Conservation (phyloP, 2,888 invertebrate species). For the Carpatolechia fugitivella region DNA sequence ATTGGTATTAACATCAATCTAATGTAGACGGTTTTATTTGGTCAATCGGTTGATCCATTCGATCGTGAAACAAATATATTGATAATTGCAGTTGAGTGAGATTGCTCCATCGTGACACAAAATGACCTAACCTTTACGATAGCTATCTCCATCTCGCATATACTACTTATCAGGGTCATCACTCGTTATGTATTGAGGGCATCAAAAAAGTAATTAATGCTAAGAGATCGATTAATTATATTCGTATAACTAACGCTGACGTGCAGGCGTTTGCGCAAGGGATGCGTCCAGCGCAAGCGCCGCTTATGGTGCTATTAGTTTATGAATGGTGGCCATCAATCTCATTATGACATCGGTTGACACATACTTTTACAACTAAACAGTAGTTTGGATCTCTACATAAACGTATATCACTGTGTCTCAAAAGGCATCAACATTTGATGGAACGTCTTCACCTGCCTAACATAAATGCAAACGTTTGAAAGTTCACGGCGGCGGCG, state of each 20-base stretch:
- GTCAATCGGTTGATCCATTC: not conserved
- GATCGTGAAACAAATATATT: not conserved
- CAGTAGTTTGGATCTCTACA: not conserved
- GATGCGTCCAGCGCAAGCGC: conserved; percentile 12
- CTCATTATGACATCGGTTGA: conserved; percentile 5
- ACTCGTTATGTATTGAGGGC: conserved; percentile 31
- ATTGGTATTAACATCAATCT: not conserved
- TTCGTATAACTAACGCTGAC: conserved; percentile 23
- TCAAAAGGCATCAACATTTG: not conserved
- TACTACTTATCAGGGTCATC: conserved; percentile 21
- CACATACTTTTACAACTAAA: not conserved
- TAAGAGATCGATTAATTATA: conserved; percentile 31
- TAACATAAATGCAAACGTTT: not conserved
- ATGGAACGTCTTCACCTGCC: not conserved
- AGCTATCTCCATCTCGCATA: conserved; percentile 11
- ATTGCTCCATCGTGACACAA: conserved; percentile 6
- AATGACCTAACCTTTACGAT: conserved; percentile 19
- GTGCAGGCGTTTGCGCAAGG: conserved; percentile 24
- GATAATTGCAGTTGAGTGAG: not conserved
- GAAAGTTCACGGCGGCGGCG: conserved; percentile 8
- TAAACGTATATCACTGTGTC: not conserved
- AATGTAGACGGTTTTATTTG: not conserved
- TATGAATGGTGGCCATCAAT: conserved; percentile 13
- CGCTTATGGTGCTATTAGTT: not conserved
- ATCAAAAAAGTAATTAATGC: conserved; percentile 32